A percentile compares a stretch with the other conserved stretches of the same genome.
These are phyloP conservation scores for Embidobia sp. DNA, from an alignment of 2,888 invertebrate species.

Conservation along the genomic window DNA sequence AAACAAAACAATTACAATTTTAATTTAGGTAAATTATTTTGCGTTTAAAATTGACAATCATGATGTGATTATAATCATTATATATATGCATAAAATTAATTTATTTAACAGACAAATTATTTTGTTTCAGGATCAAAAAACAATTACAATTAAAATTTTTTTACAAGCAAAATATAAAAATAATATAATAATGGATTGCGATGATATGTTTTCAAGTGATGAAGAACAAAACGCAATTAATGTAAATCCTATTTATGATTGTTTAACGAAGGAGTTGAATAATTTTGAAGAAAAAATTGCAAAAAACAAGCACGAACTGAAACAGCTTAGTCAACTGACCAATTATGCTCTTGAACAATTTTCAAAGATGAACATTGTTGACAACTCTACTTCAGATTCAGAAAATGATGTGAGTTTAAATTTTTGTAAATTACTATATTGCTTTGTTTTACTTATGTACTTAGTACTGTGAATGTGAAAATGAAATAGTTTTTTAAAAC, in stretches of 20 bases:
- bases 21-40: too few species aligned
- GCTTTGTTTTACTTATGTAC: too few species aligned
- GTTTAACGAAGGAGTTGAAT: slow-evolving; percentile 70
- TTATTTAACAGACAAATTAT: too few species aligned
- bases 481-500: too few species aligned
- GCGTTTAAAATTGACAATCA: too few species aligned
- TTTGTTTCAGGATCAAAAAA: too few species aligned
- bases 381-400: slow-evolving; percentile 68
- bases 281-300: slow-evolving; percentile 69
- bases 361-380: slow-evolving; percentile 63
- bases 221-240: not conserved
- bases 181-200: slow-evolving; percentile 5
- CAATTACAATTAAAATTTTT: not conserved
- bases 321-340: slow-evolving; percentile 64
- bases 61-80: too few species aligned
- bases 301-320: slow-evolving; percentile 66
- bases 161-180: too few species aligned
- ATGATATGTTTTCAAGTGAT: not conserved
- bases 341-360: slow-evolving; percentile 67
- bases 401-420: slow-evolving; percentile 71
- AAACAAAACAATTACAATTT: too few species aligned
- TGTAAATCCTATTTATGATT: slow-evolving; percentile 66
- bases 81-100: too few species aligned
- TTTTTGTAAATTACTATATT: too few species aligned
- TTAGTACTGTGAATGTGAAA: too few species aligned